Percentiles rank a stretch among this genome's conserved stretches.
phyloP scores from a whole-genome alignment of 2,797 vertebrate species.

The Takifugu rubripes region DNA sequence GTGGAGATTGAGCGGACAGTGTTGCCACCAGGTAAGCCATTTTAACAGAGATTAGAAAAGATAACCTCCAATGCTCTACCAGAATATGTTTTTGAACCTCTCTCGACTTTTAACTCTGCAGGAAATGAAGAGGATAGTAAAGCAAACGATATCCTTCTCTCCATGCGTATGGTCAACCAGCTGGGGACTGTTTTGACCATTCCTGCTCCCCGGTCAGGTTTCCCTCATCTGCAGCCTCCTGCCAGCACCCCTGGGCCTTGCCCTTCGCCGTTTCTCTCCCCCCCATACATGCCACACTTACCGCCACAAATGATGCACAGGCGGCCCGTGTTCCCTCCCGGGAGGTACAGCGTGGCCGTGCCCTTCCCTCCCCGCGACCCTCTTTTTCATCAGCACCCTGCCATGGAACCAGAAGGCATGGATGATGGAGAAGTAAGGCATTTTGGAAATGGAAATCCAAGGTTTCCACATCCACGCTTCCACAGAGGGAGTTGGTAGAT shows the following conservation, averaged over 20 bases:
- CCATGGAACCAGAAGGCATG: constrained; percentile 48
- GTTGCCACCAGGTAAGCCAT: too few species aligned
- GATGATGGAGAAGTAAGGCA: constrained; percentile 45
- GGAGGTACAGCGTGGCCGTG: constrained; percentile 67
- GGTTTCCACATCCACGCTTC: constrained; percentile 57
- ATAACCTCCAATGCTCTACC: not conserved
- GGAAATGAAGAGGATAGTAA: constrained; percentile 17
- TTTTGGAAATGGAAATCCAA: constrained; percentile 50
- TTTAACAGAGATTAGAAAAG: too few species aligned
- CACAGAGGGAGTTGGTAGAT: constrained; percentile 61
- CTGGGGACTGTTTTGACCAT: constrained; percentile 31
- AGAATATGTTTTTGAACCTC: not conserved
- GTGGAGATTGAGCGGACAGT: not conserved
- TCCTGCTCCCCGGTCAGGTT: constrained; percentile 39
- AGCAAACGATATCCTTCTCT: constrained; percentile 4
- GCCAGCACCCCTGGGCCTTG: constrained; percentile 51
- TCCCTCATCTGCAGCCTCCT: constrained; percentile 54
- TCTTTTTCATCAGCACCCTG: constrained; percentile 51
- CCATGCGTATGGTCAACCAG: constrained; percentile 15
- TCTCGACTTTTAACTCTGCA: not conserved
- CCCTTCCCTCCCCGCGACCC: constrained; percentile 61
- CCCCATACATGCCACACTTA: constrained; percentile 60
- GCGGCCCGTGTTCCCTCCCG: constrained; percentile 57
- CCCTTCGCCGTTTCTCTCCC: constrained; percentile 51
- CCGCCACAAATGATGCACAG: constrained; percentile 62